phyloP scores from a whole-genome alignment of 2,888 invertebrate species.

The Glaucopsyche alexis region DNA sequence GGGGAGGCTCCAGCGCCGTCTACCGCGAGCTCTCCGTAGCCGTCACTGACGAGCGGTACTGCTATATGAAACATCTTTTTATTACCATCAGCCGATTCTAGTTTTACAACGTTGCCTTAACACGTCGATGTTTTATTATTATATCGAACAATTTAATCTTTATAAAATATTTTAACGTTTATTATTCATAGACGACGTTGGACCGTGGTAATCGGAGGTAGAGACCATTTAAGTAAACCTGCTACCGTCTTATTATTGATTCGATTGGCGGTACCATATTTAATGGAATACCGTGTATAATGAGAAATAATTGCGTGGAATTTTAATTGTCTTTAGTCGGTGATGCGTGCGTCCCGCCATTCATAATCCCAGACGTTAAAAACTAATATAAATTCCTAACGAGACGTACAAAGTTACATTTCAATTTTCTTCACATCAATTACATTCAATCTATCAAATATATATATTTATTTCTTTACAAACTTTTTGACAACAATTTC shows the following conservation, averaged over 20 bases:
- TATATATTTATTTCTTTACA: not conserved
- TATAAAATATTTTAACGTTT: not conserved
- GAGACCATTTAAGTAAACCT: slow-evolving; percentile 34
- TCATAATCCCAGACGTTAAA: slow-evolving; percentile 22
- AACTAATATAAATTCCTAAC: slow-evolving; percentile 17
- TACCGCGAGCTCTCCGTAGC: not conserved
- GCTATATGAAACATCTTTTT: not conserved
- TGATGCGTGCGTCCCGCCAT: slow-evolving; percentile 43
- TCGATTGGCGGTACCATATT: slow-evolving; percentile 47
- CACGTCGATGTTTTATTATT: not conserved
- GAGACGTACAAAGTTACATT: slow-evolving; percentile 7
- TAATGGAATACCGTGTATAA: slow-evolving; percentile 55
- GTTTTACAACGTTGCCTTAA: not conserved
- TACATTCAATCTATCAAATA: not conserved
- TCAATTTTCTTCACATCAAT: slow-evolving; percentile 10
- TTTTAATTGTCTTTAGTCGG: slow-evolving; percentile 62
- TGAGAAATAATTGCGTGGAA: slow-evolving; percentile 58
- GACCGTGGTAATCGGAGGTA: slow-evolving; percentile 12
- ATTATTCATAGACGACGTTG: slow-evolving; percentile 22
- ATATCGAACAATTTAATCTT: not conserved
- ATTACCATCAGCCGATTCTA: not conserved
- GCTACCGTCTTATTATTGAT: slow-evolving; percentile 32
- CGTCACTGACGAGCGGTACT: not conserved
- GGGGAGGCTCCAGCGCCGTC: not conserved
- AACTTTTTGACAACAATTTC: not conserved